These are phyloP conservation scores for Chrysodeixis includens DNA, from an alignment of 2,888 invertebrate species.

Conservation along the genomic window DNA sequence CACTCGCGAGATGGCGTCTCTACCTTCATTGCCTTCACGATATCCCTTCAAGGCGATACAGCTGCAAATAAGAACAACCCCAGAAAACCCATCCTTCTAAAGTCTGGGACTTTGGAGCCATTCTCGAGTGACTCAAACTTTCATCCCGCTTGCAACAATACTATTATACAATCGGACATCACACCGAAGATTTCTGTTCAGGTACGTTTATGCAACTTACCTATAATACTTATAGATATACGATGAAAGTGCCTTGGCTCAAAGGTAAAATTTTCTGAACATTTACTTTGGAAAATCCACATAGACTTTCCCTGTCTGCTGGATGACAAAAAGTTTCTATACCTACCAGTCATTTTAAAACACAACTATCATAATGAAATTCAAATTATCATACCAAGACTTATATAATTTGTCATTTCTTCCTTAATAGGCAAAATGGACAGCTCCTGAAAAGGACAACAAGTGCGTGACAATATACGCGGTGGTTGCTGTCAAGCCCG, in stretches of 20 bases:
- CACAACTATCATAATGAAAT: too few relatives aligned
- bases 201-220: slow-evolving; percentile 60
- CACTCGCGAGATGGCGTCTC: slow-evolving; percentile 70
- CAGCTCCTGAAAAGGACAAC: slow-evolving; percentile 78
- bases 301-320: too few relatives aligned
- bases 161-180: slow-evolving; percentile 77
- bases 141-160: slow-evolving; percentile 74
- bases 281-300: too few relatives aligned
- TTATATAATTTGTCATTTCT: too few relatives aligned
- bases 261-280: too few relatives aligned
- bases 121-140: slow-evolving; percentile 61
- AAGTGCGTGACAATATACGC: slow-evolving; percentile 83
- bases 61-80: slow-evolving; percentile 72
- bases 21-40: slow-evolving; percentile 81
- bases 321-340: too few relatives aligned
- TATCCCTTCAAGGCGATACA: slow-evolving; percentile 76
- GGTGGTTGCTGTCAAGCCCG: slow-evolving; percentile 77
- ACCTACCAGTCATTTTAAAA: too few relatives aligned
- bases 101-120: slow-evolving; percentile 70
- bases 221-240: too few relatives aligned
- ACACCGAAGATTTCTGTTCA: slow-evolving; percentile 77
- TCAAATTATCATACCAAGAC: too few relatives aligned
- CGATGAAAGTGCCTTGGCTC: too few relatives aligned
- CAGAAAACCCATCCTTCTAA: slow-evolving; percentile 68
- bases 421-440: slow-evolving; percentile 74